A percentile compares a stretch with the other conserved stretches of the same genome.
phyloP scores from a whole-genome alignment of 2,797 vertebrate species.

The Darevskia nairensis region DNA sequence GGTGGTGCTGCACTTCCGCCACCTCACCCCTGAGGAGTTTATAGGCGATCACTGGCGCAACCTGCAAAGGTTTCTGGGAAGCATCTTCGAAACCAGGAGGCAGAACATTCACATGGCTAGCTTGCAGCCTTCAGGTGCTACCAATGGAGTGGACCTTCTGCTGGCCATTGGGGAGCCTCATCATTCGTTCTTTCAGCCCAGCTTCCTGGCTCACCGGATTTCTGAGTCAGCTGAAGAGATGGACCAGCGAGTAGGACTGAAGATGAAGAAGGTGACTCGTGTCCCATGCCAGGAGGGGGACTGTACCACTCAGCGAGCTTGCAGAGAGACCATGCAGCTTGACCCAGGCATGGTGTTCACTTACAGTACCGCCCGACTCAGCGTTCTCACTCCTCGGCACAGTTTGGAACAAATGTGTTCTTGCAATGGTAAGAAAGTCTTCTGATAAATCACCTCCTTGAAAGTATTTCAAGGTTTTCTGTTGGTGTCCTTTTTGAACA shows the following conservation, averaged over 20 bases:
- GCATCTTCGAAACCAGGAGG: slow-evolving; percentile 78
- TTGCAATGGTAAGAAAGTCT: slow-evolving; percentile 86
- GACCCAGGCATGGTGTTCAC: slow-evolving; percentile 81
- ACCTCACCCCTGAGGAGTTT: slow-evolving; percentile 90
- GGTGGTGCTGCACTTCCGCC: slow-evolving; percentile 84
- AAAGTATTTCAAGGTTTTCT: neutral
- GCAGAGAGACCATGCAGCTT: slow-evolving; percentile 87
- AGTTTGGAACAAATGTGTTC: slow-evolving; percentile 88
- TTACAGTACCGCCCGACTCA: slow-evolving; percentile 90
- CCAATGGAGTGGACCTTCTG: slow-evolving; percentile 84
- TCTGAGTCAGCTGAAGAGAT: slow-evolving; percentile 80
- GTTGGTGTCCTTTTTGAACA: neutral
- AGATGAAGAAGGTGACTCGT: slow-evolving; percentile 81
- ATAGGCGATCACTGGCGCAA: slow-evolving; percentile 92
- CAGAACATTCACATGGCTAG: slow-evolving; percentile 92
- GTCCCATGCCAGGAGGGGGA: slow-evolving; percentile 83
- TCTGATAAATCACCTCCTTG: neutral
- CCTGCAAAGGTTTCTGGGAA: slow-evolving; percentile 88
- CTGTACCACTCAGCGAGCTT: slow-evolving; percentile 84
- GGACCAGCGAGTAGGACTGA: slow-evolving; percentile 85
- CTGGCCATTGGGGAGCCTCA: slow-evolving; percentile 82
- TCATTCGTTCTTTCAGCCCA: slow-evolving; percentile 61
- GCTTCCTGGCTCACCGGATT: slow-evolving; percentile 79
- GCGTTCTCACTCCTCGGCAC: slow-evolving; percentile 91
- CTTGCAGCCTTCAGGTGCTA: slow-evolving; percentile 84